Percentiles rank a stretch among this genome's conserved stretches.
Evolutionary conservation across 2,888 invertebrate genomes (phyloP).

Genomic region (Drosophila macrospina): DNA sequence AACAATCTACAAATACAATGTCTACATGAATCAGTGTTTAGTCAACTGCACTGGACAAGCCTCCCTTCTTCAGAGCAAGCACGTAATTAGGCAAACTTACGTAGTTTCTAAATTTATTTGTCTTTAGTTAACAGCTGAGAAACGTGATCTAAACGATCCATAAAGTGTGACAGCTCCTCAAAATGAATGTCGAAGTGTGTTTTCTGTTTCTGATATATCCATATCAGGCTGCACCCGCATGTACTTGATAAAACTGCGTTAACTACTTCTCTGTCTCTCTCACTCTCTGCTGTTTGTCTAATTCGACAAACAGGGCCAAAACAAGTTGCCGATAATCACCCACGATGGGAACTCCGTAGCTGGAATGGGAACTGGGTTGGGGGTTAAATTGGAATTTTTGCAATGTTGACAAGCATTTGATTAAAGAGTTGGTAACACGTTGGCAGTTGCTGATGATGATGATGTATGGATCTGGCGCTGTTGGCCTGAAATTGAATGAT

Average conservation of each 20-base stretch:
- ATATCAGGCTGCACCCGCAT: constrained; percentile 55
- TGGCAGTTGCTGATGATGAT: constrained; percentile 32
- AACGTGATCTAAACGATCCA: constrained; percentile 52
- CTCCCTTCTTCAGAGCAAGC: constrained; percentile 1
- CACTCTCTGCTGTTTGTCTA: constrained; percentile 52
- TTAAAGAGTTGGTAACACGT: constrained; percentile 60
- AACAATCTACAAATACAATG: neutral
- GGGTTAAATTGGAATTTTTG: constrained; percentile 41
- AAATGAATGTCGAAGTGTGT: constrained; percentile 3
- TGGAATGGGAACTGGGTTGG: constrained; percentile 29
- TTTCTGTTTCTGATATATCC: constrained; percentile 25
- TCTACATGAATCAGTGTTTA: neutral
- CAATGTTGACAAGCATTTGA: constrained; percentile 76
- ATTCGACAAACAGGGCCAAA: constrained; percentile 64
- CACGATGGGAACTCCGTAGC: constrained; percentile 42
- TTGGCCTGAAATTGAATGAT: constrained; percentile 28
- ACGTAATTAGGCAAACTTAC: constrained; percentile 39
- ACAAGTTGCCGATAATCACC: constrained; percentile 46
- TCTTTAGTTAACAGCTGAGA: constrained; percentile 10
- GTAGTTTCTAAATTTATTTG: constrained; percentile 41
- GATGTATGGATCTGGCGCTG: constrained; percentile 39
- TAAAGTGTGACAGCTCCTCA: constrained; percentile 51
- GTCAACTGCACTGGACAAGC: constrained; percentile 15
- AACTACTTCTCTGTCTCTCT: constrained; percentile 1
- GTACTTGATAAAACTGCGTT: constrained; percentile 40